These are phyloP conservation scores for Argynnis bischoffii DNA, from an alignment of 2,888 invertebrate genomes.

Conservation along the genomic window DNA sequence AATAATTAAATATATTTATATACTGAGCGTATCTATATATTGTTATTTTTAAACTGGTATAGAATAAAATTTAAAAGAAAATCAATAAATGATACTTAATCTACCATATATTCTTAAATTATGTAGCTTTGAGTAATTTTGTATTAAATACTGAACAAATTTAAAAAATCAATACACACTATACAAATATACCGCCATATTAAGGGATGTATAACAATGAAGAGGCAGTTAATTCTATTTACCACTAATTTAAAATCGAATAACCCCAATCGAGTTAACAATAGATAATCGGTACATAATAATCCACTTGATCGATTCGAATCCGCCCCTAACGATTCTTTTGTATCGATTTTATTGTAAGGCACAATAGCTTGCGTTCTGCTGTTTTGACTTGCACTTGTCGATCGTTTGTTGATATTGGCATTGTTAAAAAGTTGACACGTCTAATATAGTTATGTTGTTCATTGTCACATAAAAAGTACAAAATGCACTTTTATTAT, in stretches of 20 bases:
- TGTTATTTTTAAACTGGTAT: too few species aligned
- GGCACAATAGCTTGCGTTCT: constrained; percentile 31
- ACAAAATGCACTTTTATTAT: background rate
- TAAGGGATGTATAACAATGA: constrained; percentile 15
- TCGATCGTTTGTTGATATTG: constrained; percentile 18
- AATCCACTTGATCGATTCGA: constrained; percentile 68
- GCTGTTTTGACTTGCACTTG: constrained; percentile 39
- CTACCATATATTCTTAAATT: too few species aligned
- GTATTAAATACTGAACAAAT: background rate
- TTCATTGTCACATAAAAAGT: constrained; percentile 12
- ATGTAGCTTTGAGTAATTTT: too few species aligned
- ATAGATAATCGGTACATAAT: constrained; percentile 45
- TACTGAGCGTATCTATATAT: too few species aligned
- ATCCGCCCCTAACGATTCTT: constrained; percentile 56
- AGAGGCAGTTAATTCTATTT: constrained; percentile 18
- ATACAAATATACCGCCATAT: constrained; percentile 8
- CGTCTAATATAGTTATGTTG: constrained; percentile 6
- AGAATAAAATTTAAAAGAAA: too few species aligned
- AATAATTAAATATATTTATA: too few species aligned
- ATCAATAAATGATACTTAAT: too few species aligned
- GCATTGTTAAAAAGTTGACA: constrained; percentile 18
- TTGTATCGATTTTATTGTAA: constrained; percentile 46
- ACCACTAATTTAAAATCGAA: constrained; percentile 37
- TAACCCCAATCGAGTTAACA: constrained; percentile 51
- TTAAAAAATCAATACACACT: constrained; percentile 9